These are phyloP conservation scores for Aplidium turbinatum DNA, from an alignment of 23 tunicate species.

Conservation along the genomic window DNA sequence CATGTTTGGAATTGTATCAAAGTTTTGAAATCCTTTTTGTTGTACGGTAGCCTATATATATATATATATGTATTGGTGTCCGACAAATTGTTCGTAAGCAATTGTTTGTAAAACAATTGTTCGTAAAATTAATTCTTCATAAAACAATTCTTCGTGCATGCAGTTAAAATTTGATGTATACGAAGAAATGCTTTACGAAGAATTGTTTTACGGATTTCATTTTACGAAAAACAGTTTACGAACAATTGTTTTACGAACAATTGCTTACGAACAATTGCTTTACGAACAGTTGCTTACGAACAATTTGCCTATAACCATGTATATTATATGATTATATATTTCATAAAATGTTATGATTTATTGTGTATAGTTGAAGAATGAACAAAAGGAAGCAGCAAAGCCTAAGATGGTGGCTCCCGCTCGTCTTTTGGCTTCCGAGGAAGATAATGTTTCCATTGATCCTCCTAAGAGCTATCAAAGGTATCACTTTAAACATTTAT, in stretches of 20 bases:
- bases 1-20: neutral
- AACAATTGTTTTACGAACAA: too few species aligned
- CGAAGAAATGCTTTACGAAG: neutral
- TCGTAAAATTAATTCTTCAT: neutral
- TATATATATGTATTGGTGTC: too few species aligned
- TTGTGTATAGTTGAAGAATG: slow-evolving; percentile 69
- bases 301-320: too few species aligned
- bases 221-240: too few species aligned
- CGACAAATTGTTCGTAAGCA: too few species aligned
- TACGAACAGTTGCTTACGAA: too few species aligned
- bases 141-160: too few species aligned
- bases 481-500: slow-evolving; percentile 27
- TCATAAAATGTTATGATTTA: neutral
- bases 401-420: slow-evolving; percentile 87
- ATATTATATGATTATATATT: neutral
- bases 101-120: too few species aligned
- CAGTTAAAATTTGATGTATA: too few species aligned
- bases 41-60: neutral
- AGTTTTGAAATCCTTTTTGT: neutral
- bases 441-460: slow-evolving; percentile 55
- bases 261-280: too few species aligned
- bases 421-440: slow-evolving; percentile 62
- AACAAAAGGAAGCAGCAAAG: slow-evolving; percentile 69
- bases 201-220: too few species aligned
- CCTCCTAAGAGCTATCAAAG: slow-evolving; percentile 44